These are phyloP conservation scores for Drosophila oshimai DNA, from an alignment of 1,140 invertebrate species.

Conservation along the genomic window DNA sequence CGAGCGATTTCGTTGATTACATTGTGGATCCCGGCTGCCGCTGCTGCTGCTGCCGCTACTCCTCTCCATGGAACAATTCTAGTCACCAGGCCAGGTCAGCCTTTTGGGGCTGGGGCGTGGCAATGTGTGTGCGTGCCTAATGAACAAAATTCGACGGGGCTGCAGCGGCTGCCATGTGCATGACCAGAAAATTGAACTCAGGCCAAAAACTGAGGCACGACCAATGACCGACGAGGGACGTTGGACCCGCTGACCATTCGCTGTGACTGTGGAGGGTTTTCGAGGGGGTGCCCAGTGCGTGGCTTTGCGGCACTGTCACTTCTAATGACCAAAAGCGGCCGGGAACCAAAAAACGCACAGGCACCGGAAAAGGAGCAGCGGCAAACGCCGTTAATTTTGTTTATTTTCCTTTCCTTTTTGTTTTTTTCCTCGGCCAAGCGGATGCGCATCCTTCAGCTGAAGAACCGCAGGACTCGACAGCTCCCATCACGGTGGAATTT, in stretches of 20 bases:
- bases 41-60: too few relatives aligned
- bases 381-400: slow-evolving; percentile 60
- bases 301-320: slow-evolving; percentile 68
- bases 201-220: slow-evolving; percentile 65
- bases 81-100: slow-evolving; percentile 15
- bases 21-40: slow-evolving; percentile 45
- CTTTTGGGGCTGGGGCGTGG: not conserved
- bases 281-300: slow-evolving; percentile 15
- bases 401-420: slow-evolving; percentile 31
- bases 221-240: slow-evolving; percentile 53
- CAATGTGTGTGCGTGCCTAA: slow-evolving; percentile 47
- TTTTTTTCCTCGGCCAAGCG: not conserved
- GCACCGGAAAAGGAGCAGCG: slow-evolving; percentile 29
- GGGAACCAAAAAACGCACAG: slow-evolving; percentile 2
- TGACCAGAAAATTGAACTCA: slow-evolving; percentile 77
- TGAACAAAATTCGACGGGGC: slow-evolving; percentile 55
- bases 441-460: slow-evolving; percentile 13
- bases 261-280: not conserved
- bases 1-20: slow-evolving; percentile 76
- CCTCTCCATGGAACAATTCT: slow-evolving; percentile 30
- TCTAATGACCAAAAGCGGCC: slow-evolving; percentile 60
- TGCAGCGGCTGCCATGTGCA: slow-evolving; percentile 68
- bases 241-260: slow-evolving; percentile 27
- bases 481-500: slow-evolving; percentile 6
- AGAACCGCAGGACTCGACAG: slow-evolving; percentile 1